phyloP scores from a whole-genome alignment of 2,113 vertebrate genomes.

The Monopterus albus region DNA sequence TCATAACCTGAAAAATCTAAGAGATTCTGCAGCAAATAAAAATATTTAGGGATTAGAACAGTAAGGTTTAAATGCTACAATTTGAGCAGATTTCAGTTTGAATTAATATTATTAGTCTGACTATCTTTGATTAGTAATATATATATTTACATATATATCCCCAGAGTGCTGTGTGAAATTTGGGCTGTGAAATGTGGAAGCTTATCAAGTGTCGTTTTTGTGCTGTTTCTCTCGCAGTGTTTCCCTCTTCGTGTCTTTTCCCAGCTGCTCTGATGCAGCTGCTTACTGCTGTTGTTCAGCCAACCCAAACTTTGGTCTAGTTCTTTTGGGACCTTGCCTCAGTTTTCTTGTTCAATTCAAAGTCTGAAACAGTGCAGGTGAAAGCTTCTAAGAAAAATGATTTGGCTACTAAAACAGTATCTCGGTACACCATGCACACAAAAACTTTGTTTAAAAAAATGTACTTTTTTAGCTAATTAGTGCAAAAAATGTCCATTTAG shows the following conservation, averaged over 20 bases:
- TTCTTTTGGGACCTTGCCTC: slow-evolving; percentile 13
- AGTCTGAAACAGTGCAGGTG: background rate
- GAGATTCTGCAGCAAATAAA: background rate
- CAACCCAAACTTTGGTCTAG: background rate
- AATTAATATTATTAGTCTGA: background rate
- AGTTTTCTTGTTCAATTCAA: slow-evolving; percentile 20
- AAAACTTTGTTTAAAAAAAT: background rate
- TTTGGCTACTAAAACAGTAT: slow-evolving; percentile 8
- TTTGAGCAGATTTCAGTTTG: too few relatives aligned
- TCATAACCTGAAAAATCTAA: background rate
- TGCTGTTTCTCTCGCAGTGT: background rate
- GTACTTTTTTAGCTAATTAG: background rate
- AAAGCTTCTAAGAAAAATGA: background rate
- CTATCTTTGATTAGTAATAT: background rate
- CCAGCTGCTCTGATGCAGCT: slow-evolving; percentile 8
- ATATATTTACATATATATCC: too few relatives aligned
- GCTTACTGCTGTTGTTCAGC: slow-evolving; percentile 23
- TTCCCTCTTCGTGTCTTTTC: slow-evolving; percentile 18
- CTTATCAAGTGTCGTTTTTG: slow-evolving; percentile 3
- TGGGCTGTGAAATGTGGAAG: background rate
- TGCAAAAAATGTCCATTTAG: slow-evolving; percentile 6
- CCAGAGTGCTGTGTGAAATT: background rate
- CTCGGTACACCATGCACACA: background rate
- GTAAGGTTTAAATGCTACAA: too few relatives aligned
- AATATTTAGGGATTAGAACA: too few relatives aligned